phyloP scores from a whole-genome alignment of 2,888 invertebrate genomes.

The Pachycephus smyrnensis region DNA sequence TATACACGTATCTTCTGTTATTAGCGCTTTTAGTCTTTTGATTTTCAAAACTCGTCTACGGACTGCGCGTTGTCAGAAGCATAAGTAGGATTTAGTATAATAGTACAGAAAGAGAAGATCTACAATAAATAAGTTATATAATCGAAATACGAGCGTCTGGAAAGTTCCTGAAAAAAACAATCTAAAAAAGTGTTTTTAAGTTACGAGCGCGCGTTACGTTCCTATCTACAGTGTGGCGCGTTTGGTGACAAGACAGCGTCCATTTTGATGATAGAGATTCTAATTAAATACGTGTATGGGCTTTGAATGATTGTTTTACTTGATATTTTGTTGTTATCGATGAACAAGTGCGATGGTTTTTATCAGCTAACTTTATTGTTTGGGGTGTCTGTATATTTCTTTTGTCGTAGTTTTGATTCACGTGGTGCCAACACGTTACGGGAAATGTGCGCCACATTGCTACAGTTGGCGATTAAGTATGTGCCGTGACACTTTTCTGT shows the following conservation, averaged over 20 bases:
- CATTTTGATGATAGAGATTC: not conserved
- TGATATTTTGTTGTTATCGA: not conserved
- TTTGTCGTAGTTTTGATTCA: conserved; percentile 27
- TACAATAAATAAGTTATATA: not conserved
- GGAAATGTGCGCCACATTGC: conserved; percentile 47
- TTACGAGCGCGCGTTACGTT: not conserved
- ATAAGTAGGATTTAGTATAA: too few relatives aligned
- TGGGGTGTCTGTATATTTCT: not conserved
- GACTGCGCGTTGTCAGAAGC: too few relatives aligned
- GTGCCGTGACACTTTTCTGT: conserved; percentile 7
- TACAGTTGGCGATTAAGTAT: conserved; percentile 21
- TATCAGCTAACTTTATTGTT: not conserved
- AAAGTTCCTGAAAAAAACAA: not conserved
- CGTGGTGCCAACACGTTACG: conserved; percentile 51
- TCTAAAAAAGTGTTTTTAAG: not conserved
- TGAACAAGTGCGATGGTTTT: not conserved
- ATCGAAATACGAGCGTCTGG: not conserved
- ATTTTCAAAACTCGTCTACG: too few relatives aligned
- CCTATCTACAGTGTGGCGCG: not conserved
- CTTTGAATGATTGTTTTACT: not conserved
- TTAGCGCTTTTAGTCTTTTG: too few relatives aligned
- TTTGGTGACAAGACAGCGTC: not conserved
- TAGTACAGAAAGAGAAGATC: not conserved
- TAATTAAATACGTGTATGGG: not conserved
- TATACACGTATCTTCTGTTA: too few relatives aligned